phyloP scores from a whole-genome alignment of 2,113 vertebrate genomes.

The Labeo catla region DNA sequence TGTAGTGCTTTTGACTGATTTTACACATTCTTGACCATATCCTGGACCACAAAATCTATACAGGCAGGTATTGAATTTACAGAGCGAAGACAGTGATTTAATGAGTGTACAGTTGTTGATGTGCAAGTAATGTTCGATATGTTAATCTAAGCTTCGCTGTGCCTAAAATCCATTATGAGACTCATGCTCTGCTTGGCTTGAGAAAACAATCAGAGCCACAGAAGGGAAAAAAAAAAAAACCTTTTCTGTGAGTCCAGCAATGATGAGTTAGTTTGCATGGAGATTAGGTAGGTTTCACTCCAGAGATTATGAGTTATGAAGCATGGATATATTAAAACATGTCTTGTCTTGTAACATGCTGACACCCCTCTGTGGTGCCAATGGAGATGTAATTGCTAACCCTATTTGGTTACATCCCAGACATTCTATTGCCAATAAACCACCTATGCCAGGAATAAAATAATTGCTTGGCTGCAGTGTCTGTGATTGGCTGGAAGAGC shows the following conservation, averaged over 20 bases:
- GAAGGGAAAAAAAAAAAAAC: background rate
- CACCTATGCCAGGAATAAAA: conserved; percentile 35
- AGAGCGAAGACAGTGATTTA: conserved; percentile 6
- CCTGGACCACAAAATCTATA: background rate
- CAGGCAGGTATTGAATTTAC: conserved; percentile 7
- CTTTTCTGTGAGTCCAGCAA: background rate
- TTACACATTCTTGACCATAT: conserved; percentile 14
- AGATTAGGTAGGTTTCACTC: conserved; percentile 41
- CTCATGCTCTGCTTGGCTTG: background rate
- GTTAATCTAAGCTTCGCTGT: conserved; percentile 1
- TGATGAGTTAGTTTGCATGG: conserved; percentile 26
- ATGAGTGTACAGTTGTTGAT: conserved; percentile 2
- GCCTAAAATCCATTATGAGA: conserved; percentile 3
- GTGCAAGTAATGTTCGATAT: conserved; percentile 3
- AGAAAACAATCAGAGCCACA: conserved; percentile 11
- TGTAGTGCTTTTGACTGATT: background rate
- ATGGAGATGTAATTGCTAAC: conserved; percentile 54
- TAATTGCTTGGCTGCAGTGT: conserved; percentile 33
- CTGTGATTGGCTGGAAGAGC: conserved; percentile 15
- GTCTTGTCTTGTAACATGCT: conserved; percentile 43
- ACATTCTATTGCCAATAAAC: conserved; percentile 45
- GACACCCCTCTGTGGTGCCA: conserved; percentile 39
- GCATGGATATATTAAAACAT: conserved; percentile 48
- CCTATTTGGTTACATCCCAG: conserved; percentile 47
- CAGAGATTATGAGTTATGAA: conserved; percentile 18